These are phyloP conservation scores for Drosophila infuscata DNA, from an alignment of 2,888 invertebrate species.

Conservation along the genomic window DNA sequence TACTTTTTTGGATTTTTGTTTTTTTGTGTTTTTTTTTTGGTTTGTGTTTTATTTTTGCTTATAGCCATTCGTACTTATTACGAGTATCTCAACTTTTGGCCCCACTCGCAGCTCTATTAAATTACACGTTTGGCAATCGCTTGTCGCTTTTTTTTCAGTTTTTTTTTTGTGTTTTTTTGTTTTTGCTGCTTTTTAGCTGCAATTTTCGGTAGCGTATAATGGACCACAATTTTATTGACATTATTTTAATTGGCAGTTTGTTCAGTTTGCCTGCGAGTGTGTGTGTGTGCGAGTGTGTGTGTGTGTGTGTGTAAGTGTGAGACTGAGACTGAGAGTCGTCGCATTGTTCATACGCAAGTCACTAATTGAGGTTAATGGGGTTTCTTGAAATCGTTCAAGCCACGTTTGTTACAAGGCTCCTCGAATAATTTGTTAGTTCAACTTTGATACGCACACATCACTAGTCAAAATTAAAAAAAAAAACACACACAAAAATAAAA, in stretches of 20 bases:
- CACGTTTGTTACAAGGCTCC: slow-evolving; percentile 56
- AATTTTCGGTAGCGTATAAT: slow-evolving; percentile 77
- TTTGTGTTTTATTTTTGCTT: slow-evolving; percentile 4
- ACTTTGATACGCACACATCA: slow-evolving; percentile 42
- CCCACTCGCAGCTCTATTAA: slow-evolving; percentile 70
- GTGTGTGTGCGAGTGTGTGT: slow-evolving; percentile 23
- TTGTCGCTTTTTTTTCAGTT: slow-evolving; percentile 21
- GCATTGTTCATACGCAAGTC: slow-evolving; percentile 72
- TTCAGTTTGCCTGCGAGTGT: slow-evolving; percentile 42
- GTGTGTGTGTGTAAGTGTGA: slow-evolving; percentile 21
- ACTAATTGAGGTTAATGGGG: slow-evolving; percentile 82
- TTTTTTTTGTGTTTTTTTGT: slow-evolving; percentile 6
- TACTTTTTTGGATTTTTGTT: slow-evolving; percentile 2
- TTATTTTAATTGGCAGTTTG: slow-evolving; percentile 81
- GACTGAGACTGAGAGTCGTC: slow-evolving; percentile 33
- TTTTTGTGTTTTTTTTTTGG: neutral
- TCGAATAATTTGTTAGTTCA: slow-evolving; percentile 38
- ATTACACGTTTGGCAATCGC: slow-evolving; percentile 77
- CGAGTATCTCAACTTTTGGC: slow-evolving; percentile 72
- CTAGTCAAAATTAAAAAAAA: neutral
- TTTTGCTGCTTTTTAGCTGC: slow-evolving; percentile 50
- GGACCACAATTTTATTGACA: slow-evolving; percentile 82
- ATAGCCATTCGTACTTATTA: slow-evolving; percentile 44
- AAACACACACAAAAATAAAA: too few relatives aligned
- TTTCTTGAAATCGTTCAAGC: slow-evolving; percentile 74